Conservation (phyloP, 35 echinoderm and acorn worm genomes). For the Acanthaster planci region DNA sequence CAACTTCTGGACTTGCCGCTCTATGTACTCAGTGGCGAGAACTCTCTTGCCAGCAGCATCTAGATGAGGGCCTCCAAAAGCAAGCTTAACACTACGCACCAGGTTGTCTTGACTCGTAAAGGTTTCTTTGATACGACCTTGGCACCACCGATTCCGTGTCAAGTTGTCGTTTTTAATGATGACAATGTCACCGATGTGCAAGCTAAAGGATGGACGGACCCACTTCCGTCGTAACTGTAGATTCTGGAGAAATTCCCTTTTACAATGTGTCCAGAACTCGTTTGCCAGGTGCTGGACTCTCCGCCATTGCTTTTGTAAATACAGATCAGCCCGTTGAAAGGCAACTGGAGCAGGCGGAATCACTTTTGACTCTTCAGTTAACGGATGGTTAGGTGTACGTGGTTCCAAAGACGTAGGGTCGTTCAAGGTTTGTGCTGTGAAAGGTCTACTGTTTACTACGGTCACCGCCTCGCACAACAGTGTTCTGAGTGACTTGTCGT, state of each 20-base stretch:
- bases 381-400: too few relatives aligned
- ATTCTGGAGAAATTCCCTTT: conserved; percentile 63
- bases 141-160: conserved; percentile 44
- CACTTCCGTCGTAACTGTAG: conserved; percentile 61
- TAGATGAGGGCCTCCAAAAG: too few relatives aligned
- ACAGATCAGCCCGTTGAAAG: conserved; percentile 30
- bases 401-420: too few relatives aligned
- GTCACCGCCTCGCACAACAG: conserved; percentile 68
- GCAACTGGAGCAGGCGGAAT: too few relatives aligned
- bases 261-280: conserved; percentile 69
- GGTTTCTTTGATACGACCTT: conserved; percentile 44
- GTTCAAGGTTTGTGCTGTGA: conserved; percentile 22
- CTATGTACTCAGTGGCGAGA: too few relatives aligned
- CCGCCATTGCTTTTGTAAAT: conserved; percentile 59
- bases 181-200: conserved; percentile 46
- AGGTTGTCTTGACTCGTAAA: too few relatives aligned
- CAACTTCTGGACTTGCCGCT: too few relatives aligned
- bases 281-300: conserved; percentile 67
- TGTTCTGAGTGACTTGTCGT: conserved; percentile 61
- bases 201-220: background rate
- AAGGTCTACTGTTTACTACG: conserved; percentile 70
- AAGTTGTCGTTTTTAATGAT: conserved; percentile 44
- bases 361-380: too few relatives aligned
- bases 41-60: too few relatives aligned
- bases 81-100: too few relatives aligned